phyloP scores from a whole-genome alignment of 1,140 invertebrate genomes.

The Kradibia gibbosae region DNA sequence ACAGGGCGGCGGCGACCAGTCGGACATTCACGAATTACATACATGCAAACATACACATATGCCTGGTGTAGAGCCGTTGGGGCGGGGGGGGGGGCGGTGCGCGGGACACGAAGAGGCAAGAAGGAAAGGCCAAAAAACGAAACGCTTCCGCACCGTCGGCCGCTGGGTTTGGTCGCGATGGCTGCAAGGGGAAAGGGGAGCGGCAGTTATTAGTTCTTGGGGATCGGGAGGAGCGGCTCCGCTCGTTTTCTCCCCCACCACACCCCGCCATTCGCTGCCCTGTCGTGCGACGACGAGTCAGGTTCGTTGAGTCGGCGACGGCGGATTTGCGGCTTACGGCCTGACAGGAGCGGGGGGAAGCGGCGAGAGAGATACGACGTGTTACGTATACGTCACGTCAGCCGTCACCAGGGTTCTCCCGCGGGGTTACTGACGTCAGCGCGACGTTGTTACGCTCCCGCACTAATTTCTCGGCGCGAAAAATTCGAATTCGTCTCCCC shows the following conservation, averaged over 20 bases:
- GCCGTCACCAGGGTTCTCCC: slow-evolving; percentile 12
- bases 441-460: not conserved
- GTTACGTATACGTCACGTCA: slow-evolving; percentile 31
- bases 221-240: not conserved
- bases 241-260: slow-evolving; percentile 47
- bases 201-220: too few relatives aligned
- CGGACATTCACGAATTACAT: not conserved
- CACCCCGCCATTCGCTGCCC: slow-evolving; percentile 48
- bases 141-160: slow-evolving; percentile 49
- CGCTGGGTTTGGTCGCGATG: slow-evolving; percentile 44
- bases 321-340: too few relatives aligned
- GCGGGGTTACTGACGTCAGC: not conserved
- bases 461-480: not conserved
- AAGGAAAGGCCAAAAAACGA: slow-evolving; percentile 19
- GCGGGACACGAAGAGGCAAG: not conserved
- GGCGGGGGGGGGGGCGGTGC: not conserved
- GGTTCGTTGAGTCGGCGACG: too few relatives aligned
- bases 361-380: not conserved
- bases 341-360: too few relatives aligned
- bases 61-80: not conserved
- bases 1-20: not conserved
- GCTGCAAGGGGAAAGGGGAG: slow-evolving; percentile 58
- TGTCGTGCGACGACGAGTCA: too few relatives aligned
- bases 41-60: slow-evolving; percentile 23
- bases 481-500: not conserved